Evolutionary conservation across 2,888 invertebrate genomes (phyloP).

Genomic region (Synergus japonicus): DNA sequence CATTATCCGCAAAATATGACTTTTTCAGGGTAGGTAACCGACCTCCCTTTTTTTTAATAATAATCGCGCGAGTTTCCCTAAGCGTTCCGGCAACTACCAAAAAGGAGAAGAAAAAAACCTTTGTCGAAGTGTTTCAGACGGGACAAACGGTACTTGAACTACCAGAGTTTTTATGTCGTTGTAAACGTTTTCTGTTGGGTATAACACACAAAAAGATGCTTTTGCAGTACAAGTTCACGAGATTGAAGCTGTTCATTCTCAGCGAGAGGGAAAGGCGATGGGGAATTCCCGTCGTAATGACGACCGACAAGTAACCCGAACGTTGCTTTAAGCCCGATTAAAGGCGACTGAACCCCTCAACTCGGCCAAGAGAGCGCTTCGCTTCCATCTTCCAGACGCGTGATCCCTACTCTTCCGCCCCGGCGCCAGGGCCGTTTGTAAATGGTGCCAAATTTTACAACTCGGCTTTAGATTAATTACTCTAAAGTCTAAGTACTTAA

Average conservation of each 20-base stretch:
- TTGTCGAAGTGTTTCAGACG: not conserved
- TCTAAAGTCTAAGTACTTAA: no score
- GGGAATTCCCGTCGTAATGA: constrained; percentile 46
- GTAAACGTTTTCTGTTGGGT: constrained; percentile 27
- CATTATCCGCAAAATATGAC: not conserved
- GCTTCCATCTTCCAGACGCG: constrained; percentile 70
- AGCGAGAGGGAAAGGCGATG: constrained; percentile 32
- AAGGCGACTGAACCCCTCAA: constrained; percentile 69
- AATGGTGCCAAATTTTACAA: constrained; percentile 16
- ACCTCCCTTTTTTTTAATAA: constrained; percentile 1
- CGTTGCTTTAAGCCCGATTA: constrained; percentile 69
- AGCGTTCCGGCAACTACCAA: not conserved
- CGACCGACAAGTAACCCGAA: constrained; percentile 53
- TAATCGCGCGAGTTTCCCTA: not conserved
- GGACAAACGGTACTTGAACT: not conserved
- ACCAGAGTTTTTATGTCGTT: not conserved
- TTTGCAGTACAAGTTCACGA: constrained; percentile 11
- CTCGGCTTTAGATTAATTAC: no score
- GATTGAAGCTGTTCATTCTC: constrained; percentile 41
- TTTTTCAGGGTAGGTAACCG: not conserved
- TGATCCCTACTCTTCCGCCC: constrained; percentile 60
- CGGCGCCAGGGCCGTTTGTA: constrained; percentile 55
- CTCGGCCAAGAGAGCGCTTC: constrained; percentile 61
- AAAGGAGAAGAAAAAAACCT: not conserved
- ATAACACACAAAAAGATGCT: constrained; percentile 11